These are phyloP conservation scores for Brachionus rotundiformis DNA, from an alignment of 1,140 invertebrate genomes.

Conservation along the genomic window DNA sequence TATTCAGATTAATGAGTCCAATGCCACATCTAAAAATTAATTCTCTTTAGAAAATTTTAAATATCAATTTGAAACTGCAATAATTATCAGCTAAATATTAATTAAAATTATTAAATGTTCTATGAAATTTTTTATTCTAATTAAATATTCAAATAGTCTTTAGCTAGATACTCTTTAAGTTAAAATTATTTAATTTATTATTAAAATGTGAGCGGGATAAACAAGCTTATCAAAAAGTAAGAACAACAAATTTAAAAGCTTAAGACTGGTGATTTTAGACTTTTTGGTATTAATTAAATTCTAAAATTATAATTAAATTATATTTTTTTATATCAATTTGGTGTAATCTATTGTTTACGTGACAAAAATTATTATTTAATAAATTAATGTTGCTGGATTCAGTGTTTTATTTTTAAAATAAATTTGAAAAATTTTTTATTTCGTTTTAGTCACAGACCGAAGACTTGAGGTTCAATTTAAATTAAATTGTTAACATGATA, in stretches of 20 bases:
- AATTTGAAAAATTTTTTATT: not conserved
- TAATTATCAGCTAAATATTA: conserved; percentile 3
- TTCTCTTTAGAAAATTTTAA: not conserved
- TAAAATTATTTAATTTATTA: too few relatives aligned
- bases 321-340: conserved; percentile 3
- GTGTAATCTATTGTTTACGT: not conserved
- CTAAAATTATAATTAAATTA: conserved; percentile 1
- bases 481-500: too few relatives aligned
- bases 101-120: not conserved
- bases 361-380: not conserved
- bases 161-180: too few relatives aligned
- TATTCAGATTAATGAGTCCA: conserved; percentile 22
- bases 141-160: not conserved
- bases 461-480: too few relatives aligned
- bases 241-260: not conserved
- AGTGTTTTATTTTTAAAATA: too few relatives aligned
- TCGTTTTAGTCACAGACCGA: not conserved
- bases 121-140: not conserved
- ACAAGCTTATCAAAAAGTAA: not conserved
- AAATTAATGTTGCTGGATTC: not conserved
- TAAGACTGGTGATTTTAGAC: not conserved
- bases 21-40: conserved; percentile 12
- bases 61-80: not conserved
- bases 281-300: not conserved
- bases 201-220: not conserved